Percentiles rank a stretch among this genome's conserved stretches.
These are phyloP conservation scores for Adelges cooleyi DNA, from an alignment of 1,140 invertebrate species.

Conservation along the genomic window DNA sequence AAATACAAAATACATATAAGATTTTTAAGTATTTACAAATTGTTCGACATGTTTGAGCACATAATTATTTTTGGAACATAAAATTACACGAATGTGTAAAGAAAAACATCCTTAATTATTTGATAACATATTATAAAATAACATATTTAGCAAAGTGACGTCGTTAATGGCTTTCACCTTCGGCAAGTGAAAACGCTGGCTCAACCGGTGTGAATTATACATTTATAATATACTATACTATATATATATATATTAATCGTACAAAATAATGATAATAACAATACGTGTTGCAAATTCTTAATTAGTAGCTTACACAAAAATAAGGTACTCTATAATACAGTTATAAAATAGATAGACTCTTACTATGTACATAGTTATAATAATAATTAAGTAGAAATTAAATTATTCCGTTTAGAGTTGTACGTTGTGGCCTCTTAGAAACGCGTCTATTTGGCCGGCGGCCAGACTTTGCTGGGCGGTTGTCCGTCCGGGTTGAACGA, in stretches of 20 bases:
- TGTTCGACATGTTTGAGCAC: too few relatives aligned
- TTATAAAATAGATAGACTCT: too few relatives aligned
- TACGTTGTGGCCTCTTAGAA: conserved; percentile 54
- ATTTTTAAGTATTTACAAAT: too few relatives aligned
- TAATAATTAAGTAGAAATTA: not conserved
- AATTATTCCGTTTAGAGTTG: conserved; percentile 31
- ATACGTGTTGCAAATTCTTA: conserved; percentile 13
- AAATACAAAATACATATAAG: too few relatives aligned
- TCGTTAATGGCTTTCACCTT: conserved; percentile 10
- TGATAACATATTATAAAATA: too few relatives aligned
- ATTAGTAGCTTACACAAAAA: not conserved
- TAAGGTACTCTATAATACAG: not conserved
- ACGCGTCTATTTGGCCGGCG: conserved; percentile 62
- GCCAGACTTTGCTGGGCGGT: conserved; percentile 31
- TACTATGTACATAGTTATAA: too few relatives aligned
- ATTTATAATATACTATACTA: not conserved
- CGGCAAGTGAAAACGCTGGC: not conserved
- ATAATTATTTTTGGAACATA: too few relatives aligned
- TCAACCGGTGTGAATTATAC: not conserved
- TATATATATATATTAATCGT: not conserved
- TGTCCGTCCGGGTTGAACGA: conserved; percentile 42
- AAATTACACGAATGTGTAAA: too few relatives aligned
- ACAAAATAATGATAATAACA: not conserved
- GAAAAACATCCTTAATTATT: too few relatives aligned
- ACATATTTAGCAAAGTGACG: too few relatives aligned